Evolutionary conservation across 2,888 invertebrate species (phyloP).

Genomic region (Malthinus flaveolus): DNA sequence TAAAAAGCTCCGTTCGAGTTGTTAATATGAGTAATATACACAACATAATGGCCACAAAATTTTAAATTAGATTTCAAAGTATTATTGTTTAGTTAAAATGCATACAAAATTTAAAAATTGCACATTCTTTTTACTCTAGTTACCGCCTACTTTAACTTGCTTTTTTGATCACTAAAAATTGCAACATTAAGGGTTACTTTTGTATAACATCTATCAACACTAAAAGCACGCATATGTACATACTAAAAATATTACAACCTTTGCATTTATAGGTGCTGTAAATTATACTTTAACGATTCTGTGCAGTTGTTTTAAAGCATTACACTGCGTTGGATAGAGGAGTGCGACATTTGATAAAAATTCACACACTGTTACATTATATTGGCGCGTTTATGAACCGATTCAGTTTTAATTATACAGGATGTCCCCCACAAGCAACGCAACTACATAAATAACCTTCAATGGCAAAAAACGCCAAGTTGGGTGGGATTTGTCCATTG

Average conservation of each 20-base stretch:
- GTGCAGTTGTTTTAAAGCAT: conserved; percentile 55
- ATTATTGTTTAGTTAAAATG: conserved; percentile 25
- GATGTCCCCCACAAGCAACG: no score
- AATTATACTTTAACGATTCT: conserved; percentile 56
- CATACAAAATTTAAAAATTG: conserved; percentile 32
- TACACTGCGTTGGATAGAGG: conserved; percentile 39
- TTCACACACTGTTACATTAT: conserved; percentile 41
- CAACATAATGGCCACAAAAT: no score
- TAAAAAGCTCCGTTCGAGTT: no score
- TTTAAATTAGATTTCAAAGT: conserved; percentile 5
- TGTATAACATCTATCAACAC: conserved; percentile 26
- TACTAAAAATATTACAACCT: conserved; percentile 55
- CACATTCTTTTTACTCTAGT: conserved; percentile 27
- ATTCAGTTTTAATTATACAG: conserved; percentile 30
- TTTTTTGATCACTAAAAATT: conserved; percentile 20
- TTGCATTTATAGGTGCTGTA: conserved; percentile 53
- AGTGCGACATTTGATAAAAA: conserved; percentile 47
- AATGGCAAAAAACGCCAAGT: no score
- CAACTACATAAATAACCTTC: no score
- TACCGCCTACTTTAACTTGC: background rate
- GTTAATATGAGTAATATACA: no score
- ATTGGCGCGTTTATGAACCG: conserved; percentile 44
- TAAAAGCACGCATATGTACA: conserved; percentile 37
- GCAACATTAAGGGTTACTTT: conserved; percentile 22
- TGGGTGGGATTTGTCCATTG: no score